phyloP scores from a whole-genome alignment of 2,113 vertebrate species.

The Ursus arctos region DNA sequence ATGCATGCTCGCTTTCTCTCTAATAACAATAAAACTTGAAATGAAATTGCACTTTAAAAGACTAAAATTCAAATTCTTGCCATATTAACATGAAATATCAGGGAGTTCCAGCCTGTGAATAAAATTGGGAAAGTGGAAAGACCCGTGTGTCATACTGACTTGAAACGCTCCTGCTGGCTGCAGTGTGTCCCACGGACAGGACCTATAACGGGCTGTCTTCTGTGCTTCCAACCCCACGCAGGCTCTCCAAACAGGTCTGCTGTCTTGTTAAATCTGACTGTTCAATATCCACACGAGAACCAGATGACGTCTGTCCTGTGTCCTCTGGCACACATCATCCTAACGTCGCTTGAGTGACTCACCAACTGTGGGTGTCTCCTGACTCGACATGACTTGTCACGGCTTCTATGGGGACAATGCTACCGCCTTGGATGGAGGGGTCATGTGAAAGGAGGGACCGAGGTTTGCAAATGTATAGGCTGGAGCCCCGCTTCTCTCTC shows the following conservation, averaged over 20 bases:
- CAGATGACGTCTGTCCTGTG: neutral
- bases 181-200: rapidly evolving
- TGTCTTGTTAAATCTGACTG: too few species aligned
- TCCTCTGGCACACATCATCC: neutral
- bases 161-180: rapidly evolving
- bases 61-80: neutral
- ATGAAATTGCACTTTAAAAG: too few species aligned
- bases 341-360: neutral
- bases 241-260: too few species aligned
- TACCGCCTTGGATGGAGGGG: neutral
- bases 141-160: rapidly evolving
- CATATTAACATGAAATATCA: too few species aligned
- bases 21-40: neutral
- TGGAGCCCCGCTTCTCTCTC: rapidly evolving
- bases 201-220: rapidly evolving
- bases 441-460: neutral
- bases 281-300: neutral
- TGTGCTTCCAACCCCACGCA: too few species aligned
- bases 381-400: rapidly evolving
- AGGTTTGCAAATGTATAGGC: neutral
- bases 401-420: neutral
- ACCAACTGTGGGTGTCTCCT: neutral
- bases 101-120: too few species aligned
- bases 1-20: neutral
- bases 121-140: rapidly evolving